Percentiles rank a stretch among this genome's conserved stretches.
Conservation (phyloP, 2,888 invertebrate species). For the Leptinotarsa haldemani region DNA sequence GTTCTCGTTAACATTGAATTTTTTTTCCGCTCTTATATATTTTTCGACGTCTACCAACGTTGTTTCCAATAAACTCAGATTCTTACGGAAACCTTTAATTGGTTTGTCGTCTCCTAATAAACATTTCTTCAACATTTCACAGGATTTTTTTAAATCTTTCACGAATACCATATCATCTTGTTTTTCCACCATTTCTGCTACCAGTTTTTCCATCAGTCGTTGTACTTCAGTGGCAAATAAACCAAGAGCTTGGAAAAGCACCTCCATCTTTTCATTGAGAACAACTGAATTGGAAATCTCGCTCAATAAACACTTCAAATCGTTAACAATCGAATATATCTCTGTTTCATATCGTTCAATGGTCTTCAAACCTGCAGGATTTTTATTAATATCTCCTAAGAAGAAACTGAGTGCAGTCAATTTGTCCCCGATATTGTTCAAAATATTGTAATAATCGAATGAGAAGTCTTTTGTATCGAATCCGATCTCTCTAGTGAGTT, state of each 20-base stretch:
- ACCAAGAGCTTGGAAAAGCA: conserved; percentile 48
- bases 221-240: conserved; percentile 41
- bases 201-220: conserved; percentile 35
- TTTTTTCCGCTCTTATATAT: conserved; percentile 24
- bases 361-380: conserved; percentile 36
- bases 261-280: conserved; percentile 55
- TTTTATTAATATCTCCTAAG: conserved; percentile 43
- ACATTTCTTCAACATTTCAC: conserved; percentile 19
- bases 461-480: conserved; percentile 51
- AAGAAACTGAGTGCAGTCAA: conserved; percentile 43
- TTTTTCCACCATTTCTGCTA: conserved; percentile 36
- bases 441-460: conserved; percentile 43
- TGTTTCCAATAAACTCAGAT: conserved; percentile 37
- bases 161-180: conserved; percentile 46
- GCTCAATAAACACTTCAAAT: conserved; percentile 30
- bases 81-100: conserved; percentile 29
- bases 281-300: conserved; percentile 36
- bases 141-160: conserved; percentile 34
- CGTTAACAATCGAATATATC: conserved; percentile 36
- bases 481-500: conserved; percentile 46
- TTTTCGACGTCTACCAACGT: conserved; percentile 36
- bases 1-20: conserved; percentile 29
- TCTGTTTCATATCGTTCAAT: conserved; percentile 41
- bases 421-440: conserved; percentile 46
- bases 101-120: conserved; percentile 20